A percentile compares a stretch with the other conserved stretches of the same genome.
These are phyloP conservation scores for Sebastiscus tertius DNA, from an alignment of 2,797 vertebrate species.

Conservation along the genomic window DNA sequence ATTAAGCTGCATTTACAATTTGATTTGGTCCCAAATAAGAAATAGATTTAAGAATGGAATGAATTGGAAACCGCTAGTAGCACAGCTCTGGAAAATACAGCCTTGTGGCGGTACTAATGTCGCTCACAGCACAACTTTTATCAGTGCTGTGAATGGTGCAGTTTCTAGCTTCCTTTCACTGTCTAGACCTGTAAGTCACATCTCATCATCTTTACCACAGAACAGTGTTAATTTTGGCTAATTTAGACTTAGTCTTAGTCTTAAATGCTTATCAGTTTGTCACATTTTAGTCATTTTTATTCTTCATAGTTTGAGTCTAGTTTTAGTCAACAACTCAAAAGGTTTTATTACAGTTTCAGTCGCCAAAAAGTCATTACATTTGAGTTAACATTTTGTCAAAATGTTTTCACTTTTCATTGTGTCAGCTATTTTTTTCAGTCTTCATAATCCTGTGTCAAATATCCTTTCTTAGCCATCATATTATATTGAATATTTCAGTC, in stretches of 20 bases:
- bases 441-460: too few species aligned
- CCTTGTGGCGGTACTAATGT: rapidly evolving
- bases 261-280: background rate
- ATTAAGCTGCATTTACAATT: background rate
- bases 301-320: background rate
- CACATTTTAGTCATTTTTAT: background rate
- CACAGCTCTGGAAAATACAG: background rate
- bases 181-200: background rate
- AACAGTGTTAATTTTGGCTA: background rate
- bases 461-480: too few species aligned
- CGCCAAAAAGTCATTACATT: too few species aligned
- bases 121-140: background rate
- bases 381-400: too few species aligned
- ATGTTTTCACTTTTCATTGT: too few species aligned
- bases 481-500: too few species aligned
- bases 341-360: background rate
- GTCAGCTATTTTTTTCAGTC: too few species aligned
- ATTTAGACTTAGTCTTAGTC: background rate
- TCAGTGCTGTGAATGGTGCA: background rate
- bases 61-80: background rate
- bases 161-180: background rate
- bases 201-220: background rate
- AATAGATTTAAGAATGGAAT: background rate
- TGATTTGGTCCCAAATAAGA: background rate
- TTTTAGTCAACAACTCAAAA: background rate